Base-by-base conservation (phyloP, 1,140 invertebrate genomes). In the Probaryconus sp. region DNA sequence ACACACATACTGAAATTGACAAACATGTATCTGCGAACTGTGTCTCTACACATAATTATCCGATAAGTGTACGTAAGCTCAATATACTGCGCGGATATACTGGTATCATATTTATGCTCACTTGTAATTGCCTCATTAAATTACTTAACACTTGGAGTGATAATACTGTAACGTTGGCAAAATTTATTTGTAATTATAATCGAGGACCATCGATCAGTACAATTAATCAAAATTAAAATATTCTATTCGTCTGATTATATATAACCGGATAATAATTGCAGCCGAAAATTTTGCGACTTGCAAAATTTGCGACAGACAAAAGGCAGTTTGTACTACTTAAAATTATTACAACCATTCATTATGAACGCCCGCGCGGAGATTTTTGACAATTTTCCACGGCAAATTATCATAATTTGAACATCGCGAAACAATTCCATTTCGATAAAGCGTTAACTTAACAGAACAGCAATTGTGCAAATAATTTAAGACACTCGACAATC, bases 401-500 rank as follows among this genome's bases (percentile, higher is more conserved):
- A 24, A 24, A 24, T 24, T 24, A 24, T 24, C 21, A 3, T 4
- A 24, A 7, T 24, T 24, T 24, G 3, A 24, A 24, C 7, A 4
- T 24, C 21, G 3, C 21, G 21, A 35, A 53, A 24, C 20, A 53
- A 53, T 64, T 53, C 24, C 47, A 64, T 53, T 53, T 16, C 7
- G 18, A 7, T 13, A 28, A 47, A 55, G 38, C 7, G 18, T 11
- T 10, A 13, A 50, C 21, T n/a, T 7, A 11, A 13, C 33, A 18
- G 17, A 5, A 48, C 7, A 4, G 7, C 7, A 24, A 42, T 40
- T 31, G 40, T 13, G 17, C 43, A 38, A 48, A 56, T 67, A 30
- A 48, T 45, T 67, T 30, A 18, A 28, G 50, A 67, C 51, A 30
- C 50, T 30, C 6, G 30, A 7, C 42, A 26, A 67, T 37, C 63